phyloP scores from a whole-genome alignment of 1,140 invertebrate species.

The Drosophila nigrodunni region DNA sequence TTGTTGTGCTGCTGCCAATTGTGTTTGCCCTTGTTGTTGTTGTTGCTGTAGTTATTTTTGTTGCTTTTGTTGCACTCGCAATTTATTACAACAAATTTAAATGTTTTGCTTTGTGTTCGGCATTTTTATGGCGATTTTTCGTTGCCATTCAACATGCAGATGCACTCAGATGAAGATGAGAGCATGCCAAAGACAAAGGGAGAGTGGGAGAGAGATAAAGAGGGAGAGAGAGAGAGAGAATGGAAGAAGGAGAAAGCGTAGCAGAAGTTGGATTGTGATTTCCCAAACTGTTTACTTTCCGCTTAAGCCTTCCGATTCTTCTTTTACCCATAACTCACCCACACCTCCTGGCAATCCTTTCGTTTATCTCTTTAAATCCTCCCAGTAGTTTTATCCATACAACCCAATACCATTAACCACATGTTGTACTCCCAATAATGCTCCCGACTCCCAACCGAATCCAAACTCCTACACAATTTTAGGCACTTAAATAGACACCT shows the following conservation, averaged over 20 bases:
- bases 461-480: not conserved
- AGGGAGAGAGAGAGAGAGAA: not conserved
- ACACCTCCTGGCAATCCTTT: not conserved
- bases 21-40: constrained; percentile 44
- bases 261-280: too few relatives aligned
- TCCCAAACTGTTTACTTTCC: too few relatives aligned
- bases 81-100: constrained; percentile 83
- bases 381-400: constrained; percentile 10
- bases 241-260: too few relatives aligned
- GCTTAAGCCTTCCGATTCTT: not conserved
- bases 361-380: not conserved
- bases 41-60: constrained; percentile 16
- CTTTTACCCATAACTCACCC: not conserved
- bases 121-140: constrained; percentile 67
- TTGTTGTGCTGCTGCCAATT: constrained; percentile 34
- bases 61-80: constrained; percentile 42
- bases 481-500: not conserved
- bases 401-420: constrained; percentile 25
- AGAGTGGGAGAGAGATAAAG: not conserved
- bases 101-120: constrained; percentile 63
- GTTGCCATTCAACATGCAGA: constrained; percentile 47
- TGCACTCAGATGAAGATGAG: not conserved
- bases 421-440: constrained; percentile 37
- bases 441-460: constrained; percentile 10
- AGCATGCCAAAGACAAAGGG: not conserved